These are phyloP conservation scores for Bhutanitis thaidina DNA, from an alignment of 2,888 invertebrate genomes.

Conservation along the genomic window DNA sequence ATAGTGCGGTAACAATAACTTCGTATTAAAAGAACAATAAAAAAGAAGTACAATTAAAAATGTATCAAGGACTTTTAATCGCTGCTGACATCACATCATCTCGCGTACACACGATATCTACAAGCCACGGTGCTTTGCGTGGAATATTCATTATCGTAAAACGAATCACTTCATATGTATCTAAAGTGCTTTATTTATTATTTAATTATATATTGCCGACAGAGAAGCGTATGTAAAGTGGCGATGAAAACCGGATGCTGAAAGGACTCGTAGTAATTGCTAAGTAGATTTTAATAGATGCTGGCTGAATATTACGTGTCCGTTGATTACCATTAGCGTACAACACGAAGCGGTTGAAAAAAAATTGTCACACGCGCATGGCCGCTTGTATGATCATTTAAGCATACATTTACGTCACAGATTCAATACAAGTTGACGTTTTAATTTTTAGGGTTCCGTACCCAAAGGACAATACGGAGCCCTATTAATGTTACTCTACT, in stretches of 20 bases:
- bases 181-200: conserved; percentile 13
- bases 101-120: background rate
- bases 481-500: no score
- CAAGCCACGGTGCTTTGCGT: background rate
- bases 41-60: background rate
- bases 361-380: background rate
- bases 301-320: conserved; percentile 4
- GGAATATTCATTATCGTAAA: conserved; percentile 5
- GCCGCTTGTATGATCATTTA: no score
- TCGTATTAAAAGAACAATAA: no score
- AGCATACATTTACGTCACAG: no score
- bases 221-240: conserved; percentile 10
- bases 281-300: conserved; percentile 6
- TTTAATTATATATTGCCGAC: conserved; percentile 14
- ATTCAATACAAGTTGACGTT: no score
- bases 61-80: background rate
- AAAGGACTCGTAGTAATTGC: conserved; percentile 6
- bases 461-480: no score
- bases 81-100: no score
- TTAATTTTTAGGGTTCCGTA: no score
- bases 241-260: conserved; percentile 9
- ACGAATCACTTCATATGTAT: conserved; percentile 6
- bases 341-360: background rate
- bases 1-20: no score
- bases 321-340: conserved; percentile 13